Base-by-base conservation (phyloP, 2,888 invertebrate genomes). In the Dorcus hopei region DNA sequence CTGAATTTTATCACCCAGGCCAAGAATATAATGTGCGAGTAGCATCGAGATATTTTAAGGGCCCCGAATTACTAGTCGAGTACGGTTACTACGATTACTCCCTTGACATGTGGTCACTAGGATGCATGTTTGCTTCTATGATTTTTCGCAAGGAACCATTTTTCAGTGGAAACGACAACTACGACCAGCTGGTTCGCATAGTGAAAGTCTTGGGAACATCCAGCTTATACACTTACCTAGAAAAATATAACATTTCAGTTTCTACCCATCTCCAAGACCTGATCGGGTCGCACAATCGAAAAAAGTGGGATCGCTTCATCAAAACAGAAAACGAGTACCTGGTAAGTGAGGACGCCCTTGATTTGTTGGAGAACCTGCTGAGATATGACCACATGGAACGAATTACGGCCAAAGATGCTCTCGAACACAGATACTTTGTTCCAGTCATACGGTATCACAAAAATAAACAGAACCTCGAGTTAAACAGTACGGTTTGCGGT, bases 111-210 rank as follows among this genome's bases (percentile, higher is more conserved):
- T 79, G 79, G 79, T 78, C 78, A 8, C 62, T 77, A 51, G 78
- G 78, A 0, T 78, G 78, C 59, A 73, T 78, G 70, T 77, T 78
- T 55, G 78, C 78, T 4, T 72, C 78, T 7, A 78, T 78, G 77
- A 70, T 78, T 33, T 78, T 78, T 61, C 65, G 77, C 23, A 77
- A 72, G 61, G 78, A 78, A 56, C 78, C 78, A 0, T 78, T 78
- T 54, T 78, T 78, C 62, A 75, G 74, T 54, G 79, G 78, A 2
- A 66, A 65, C 47, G 76, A 78, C 57, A 78, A 79, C 60, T 68
- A 70, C 54, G 77, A 79, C 65, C 79, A 78, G 59, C 61, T 79
- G 49, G 63, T 76, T 38, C 68, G 73, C 45, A 78, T 79, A 42
- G 77, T 76, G 2, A 77, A 75, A 65, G 73, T 78, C 33, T 65